Base-by-base conservation (phyloP, 1,140 invertebrate species). In the Cotesia glomerata region DNA sequence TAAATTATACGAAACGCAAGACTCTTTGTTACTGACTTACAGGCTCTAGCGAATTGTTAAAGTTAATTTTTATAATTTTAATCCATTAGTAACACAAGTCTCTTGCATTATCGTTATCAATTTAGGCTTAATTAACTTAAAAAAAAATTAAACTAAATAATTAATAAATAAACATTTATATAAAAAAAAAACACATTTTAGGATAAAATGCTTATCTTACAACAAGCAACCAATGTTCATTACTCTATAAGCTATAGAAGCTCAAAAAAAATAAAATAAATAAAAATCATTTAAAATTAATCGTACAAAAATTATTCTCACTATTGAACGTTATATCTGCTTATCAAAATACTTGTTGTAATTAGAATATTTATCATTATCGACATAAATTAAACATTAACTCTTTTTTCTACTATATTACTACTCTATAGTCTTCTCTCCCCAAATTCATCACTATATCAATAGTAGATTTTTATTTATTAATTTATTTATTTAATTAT, bases 211-310 rank as follows among this genome's bases (percentile, higher is more conserved):
- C 58, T 59, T 59, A 59, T 59, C 18, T 52, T 56, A 26, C 67
- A 39, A 64, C 70, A 76, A 54, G 59, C 63, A 26, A 69, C 75
- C 76, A 76, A 78, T 74, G 77, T 80, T 80, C 78, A 77, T 79
- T 77, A 82, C 61, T 80, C 76, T 45, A 45, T 76, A 79, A 81
- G 76, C 76, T 77, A 77, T 76, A 75, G 73, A 76, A 71, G 74
- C 75, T 79, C 75, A 78, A 79, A 74, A 51, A 62, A 69, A 71
- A 71, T 45, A 45, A 66, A 70, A 51, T 71, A 71, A 74, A 74
- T 73, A 73, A 75, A 75, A 73, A 77, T 76, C 68, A 79, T 77
- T 80, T 76, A 74, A 77, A 78, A 79, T 81, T 81, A 81, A 71
- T 78, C 76, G 74, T 80, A 81, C 77, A 79, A 82, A 32, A 45